Evolutionary conservation across 2,888 invertebrate genomes (phyloP).

Genomic region (Furcula furcula): DNA sequence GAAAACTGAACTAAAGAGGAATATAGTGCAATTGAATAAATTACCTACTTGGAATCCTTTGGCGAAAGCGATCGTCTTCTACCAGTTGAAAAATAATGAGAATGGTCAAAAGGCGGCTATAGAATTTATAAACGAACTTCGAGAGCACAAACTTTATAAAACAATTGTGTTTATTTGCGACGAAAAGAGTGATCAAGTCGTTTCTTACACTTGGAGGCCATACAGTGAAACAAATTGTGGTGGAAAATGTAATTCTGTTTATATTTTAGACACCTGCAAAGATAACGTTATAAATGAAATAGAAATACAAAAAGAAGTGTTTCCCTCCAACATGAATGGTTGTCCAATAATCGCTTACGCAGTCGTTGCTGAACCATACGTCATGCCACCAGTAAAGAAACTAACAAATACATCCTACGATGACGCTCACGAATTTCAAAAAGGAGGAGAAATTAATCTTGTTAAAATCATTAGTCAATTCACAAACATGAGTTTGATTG

Average conservation of each 20-base stretch:
- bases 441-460: conserved; percentile 70
- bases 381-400: conserved; percentile 62
- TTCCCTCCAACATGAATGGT: conserved; percentile 63
- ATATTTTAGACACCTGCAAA: conserved; percentile 64
- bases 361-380: conserved; percentile 72
- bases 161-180: conserved; percentile 67
- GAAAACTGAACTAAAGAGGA: conserved; percentile 65
- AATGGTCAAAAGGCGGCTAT: conserved; percentile 49
- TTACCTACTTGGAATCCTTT: conserved; percentile 78
- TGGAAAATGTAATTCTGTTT: conserved; percentile 61
- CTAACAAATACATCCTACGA: conserved; percentile 41
- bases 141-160: conserved; percentile 60
- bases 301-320: conserved; percentile 53
- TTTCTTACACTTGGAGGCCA: conserved; percentile 71
- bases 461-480: conserved; percentile 71
- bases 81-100: conserved; percentile 54
- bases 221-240: conserved; percentile 69
- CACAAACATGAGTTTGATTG: conserved; percentile 68
- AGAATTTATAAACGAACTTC: conserved; percentile 64
- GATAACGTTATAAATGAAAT: conserved; percentile 49
- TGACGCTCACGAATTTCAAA: conserved; percentile 60
- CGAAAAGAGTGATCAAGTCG: conserved; percentile 47
- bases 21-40: conserved; percentile 70
- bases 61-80: conserved; percentile 72
- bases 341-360: conserved; percentile 70